A percentile compares a stretch with the other conserved stretches of the same genome.
Evolutionary conservation across 2,797 vertebrate genomes (phyloP).

Genomic region (Parambassis ranga): DNA sequence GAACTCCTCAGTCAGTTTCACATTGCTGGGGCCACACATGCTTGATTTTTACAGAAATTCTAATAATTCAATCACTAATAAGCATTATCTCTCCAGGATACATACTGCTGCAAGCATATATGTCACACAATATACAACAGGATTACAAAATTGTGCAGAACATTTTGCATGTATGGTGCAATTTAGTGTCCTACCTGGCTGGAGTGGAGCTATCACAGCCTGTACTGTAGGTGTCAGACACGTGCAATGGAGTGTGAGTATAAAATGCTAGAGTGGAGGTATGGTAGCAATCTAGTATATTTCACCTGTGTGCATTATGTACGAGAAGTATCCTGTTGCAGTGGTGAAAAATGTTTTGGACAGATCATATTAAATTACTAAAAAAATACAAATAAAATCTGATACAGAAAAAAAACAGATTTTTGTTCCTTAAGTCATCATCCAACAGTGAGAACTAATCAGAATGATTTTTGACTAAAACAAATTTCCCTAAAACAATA

Average conservation of each 20-base stretch:
- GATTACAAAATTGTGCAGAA: too few species aligned
- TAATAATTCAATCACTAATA: constrained; percentile 27
- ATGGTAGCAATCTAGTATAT: too few species aligned
- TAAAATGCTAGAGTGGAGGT: too few species aligned
- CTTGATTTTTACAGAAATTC: constrained; percentile 37
- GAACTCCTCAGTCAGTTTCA: constrained; percentile 50
- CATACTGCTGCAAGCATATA: background rate
- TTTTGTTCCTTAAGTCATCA: background rate
- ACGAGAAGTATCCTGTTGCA: too few species aligned
- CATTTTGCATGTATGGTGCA: too few species aligned
- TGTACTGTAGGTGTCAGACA: too few species aligned
- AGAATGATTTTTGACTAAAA: background rate
- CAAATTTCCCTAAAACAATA: constrained; percentile 13
- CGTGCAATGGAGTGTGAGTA: background rate
- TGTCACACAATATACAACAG: too few species aligned
- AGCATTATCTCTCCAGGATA: background rate
- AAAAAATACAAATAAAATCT: background rate
- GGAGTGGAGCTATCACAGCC: too few species aligned
- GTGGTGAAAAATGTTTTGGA: too few species aligned
- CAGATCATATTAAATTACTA: too few species aligned
- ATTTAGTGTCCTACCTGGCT: too few species aligned
- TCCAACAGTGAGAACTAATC: background rate
- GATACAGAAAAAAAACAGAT: background rate
- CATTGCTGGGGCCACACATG: constrained; percentile 9
- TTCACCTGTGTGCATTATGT: too few species aligned